These are phyloP conservation scores for Panzeria rudis DNA, from an alignment of 2,888 invertebrate species.

Conservation along the genomic window DNA sequence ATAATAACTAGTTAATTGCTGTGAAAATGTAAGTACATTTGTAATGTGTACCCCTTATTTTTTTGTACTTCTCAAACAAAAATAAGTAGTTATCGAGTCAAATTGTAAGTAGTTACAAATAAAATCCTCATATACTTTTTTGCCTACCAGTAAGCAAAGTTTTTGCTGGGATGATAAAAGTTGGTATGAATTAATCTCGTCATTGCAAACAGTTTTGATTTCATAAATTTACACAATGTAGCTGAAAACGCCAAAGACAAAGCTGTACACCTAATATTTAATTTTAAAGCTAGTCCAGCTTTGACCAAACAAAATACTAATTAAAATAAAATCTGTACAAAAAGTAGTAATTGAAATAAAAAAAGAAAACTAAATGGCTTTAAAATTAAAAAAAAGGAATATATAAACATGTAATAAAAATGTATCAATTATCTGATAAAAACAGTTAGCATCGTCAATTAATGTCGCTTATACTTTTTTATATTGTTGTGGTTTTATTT, in stretches of 20 bases:
- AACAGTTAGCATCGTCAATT: slow-evolving; percentile 27
- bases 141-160: too few relatives aligned
- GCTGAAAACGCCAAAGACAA: not conserved
- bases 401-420: slow-evolving; percentile 1
- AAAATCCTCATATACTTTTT: too few relatives aligned
- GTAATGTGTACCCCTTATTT: too few relatives aligned
- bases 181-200: too few relatives aligned
- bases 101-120: too few relatives aligned
- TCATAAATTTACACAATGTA: too few relatives aligned
- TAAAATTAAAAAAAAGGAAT: not conserved
- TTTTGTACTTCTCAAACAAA: too few relatives aligned
- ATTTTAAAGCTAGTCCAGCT: slow-evolving; percentile 22
- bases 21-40: too few relatives aligned
- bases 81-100: too few relatives aligned
- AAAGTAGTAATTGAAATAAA: slow-evolving; percentile 13
- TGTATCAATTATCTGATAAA: slow-evolving; percentile 47
- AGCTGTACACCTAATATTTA: not conserved
- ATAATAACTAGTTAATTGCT: too few relatives aligned
- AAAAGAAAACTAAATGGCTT: not conserved
- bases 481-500: slow-evolving; percentile 9
- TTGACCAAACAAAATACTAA: slow-evolving; percentile 29
- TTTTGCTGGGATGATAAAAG: too few relatives aligned
- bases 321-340: slow-evolving; percentile 45
- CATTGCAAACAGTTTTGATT: not conserved
- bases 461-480: slow-evolving; percentile 24